Conservation (phyloP, 2,888 invertebrate species). For the Heliconius ismenius region DNA sequence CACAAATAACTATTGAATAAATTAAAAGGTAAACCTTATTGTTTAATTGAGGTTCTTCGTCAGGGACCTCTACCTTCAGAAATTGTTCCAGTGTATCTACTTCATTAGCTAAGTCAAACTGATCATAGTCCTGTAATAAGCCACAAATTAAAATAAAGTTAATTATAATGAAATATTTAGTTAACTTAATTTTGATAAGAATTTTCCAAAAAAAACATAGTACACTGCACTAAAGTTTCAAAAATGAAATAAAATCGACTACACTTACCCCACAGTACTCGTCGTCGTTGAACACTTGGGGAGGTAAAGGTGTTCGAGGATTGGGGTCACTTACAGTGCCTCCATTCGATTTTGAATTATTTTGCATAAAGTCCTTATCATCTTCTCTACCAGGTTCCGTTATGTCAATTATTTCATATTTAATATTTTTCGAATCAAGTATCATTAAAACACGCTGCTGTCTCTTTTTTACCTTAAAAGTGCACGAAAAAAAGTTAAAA, state of each 20-base stretch:
- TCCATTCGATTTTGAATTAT: slow-evolving; percentile 88
- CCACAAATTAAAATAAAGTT: background rate
- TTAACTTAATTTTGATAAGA: too few relatives aligned
- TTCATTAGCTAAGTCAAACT: slow-evolving; percentile 95
- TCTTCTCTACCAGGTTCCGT: slow-evolving; percentile 95
- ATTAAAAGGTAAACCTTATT: slow-evolving; percentile 52
- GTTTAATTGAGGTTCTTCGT: slow-evolving; percentile 62
- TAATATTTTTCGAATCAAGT: slow-evolving; percentile 93
- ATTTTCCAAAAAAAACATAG: background rate
- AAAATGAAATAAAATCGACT: slow-evolving; percentile 12
- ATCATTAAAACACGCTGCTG: slow-evolving; percentile 97
- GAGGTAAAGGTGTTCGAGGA: slow-evolving; percentile 91
- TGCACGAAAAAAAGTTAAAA: slow-evolving; percentile 45
- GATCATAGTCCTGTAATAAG: slow-evolving; percentile 91
- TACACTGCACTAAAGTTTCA: background rate
- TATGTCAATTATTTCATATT: slow-evolving; percentile 95
- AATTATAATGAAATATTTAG: background rate
- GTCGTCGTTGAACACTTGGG: slow-evolving; percentile 96
- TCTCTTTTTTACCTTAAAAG: slow-evolving; percentile 94
- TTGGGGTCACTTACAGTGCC: slow-evolving; percentile 87
- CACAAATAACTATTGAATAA: background rate
- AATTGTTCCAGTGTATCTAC: slow-evolving; percentile 94
- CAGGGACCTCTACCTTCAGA: slow-evolving; percentile 86
- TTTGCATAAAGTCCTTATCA: slow-evolving; percentile 95
- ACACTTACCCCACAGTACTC: slow-evolving; percentile 94